Conservation (phyloP, 1,140 invertebrate species). For the Bathynomus jamesi region DNA sequence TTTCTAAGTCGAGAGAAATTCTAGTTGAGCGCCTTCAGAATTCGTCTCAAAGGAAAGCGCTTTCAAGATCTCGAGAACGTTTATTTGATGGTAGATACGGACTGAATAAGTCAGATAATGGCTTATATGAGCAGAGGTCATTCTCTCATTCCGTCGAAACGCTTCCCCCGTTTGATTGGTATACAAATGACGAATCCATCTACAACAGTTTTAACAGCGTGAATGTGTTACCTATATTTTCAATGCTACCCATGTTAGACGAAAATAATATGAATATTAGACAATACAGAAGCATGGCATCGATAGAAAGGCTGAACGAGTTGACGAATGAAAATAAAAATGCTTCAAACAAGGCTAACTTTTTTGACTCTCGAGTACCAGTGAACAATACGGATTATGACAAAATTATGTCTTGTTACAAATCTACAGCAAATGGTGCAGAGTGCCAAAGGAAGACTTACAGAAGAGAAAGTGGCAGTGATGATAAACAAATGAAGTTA, state of each 20-base stretch:
- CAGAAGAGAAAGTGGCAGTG: too few relatives aligned
- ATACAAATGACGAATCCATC: slow-evolving; percentile 26
- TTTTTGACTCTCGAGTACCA: neutral
- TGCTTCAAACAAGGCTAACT: neutral
- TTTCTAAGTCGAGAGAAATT: slow-evolving; percentile 53
- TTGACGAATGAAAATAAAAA: neutral
- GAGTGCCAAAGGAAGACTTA: too few relatives aligned
- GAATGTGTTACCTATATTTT: too few relatives aligned
- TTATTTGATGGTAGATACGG: slow-evolving; percentile 39
- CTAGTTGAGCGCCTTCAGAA: slow-evolving; percentile 50
- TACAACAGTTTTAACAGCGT: slow-evolving; percentile 30
- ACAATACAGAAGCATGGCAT: slow-evolving; percentile 30
- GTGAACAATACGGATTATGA: neutral
- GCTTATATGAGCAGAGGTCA: slow-evolving; percentile 22
- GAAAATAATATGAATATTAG: slow-evolving; percentile 25
- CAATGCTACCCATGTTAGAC: slow-evolving; percentile 16
- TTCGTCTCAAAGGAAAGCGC: slow-evolving; percentile 40
- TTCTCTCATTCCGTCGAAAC: slow-evolving; percentile 35
- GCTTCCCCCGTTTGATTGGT: slow-evolving; percentile 22
- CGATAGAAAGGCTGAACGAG: slow-evolving; percentile 13
- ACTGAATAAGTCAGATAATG: slow-evolving; percentile 22
- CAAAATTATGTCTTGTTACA: neutral
- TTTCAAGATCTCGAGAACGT: slow-evolving; percentile 46
- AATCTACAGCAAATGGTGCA: neutral
- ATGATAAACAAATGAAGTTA: too few relatives aligned